These are phyloP conservation scores for Boleophthalmus pectinirostris DNA, from an alignment of 2,113 vertebrate genomes.

Conservation along the genomic window DNA sequence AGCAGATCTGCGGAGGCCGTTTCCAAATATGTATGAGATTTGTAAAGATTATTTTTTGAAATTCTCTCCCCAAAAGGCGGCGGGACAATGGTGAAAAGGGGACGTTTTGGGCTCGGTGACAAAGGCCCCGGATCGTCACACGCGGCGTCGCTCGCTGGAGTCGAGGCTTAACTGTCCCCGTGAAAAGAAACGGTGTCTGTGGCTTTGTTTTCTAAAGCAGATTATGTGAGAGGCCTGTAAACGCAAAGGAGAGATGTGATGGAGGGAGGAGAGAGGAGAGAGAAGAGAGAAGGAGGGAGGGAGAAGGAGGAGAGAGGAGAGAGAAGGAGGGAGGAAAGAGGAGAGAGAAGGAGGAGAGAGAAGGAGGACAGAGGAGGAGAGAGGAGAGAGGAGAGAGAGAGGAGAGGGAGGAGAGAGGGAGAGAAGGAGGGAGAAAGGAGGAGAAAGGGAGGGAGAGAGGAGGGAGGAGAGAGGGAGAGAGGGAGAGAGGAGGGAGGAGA, in stretches of 20 bases:
- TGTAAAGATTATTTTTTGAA: constrained; percentile 42
- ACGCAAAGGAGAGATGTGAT: constrained; percentile 42
- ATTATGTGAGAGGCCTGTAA: constrained; percentile 72
- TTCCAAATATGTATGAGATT: constrained; percentile 43
- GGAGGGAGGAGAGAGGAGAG: constrained; percentile 18
- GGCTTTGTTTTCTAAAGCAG: constrained; percentile 70
- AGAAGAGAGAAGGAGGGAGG: too few relatives aligned
- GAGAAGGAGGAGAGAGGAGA: too few relatives aligned
- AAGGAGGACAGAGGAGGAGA: neutral
- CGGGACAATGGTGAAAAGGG: constrained; percentile 54
- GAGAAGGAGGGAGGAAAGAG: too few relatives aligned
- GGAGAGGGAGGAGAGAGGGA: neutral
- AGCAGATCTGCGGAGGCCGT: constrained; percentile 8
- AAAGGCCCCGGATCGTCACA: constrained; percentile 53
- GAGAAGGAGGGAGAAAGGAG: neutral
- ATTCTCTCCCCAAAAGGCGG: constrained; percentile 51
- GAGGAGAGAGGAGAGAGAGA: neutral
- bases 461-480: too few relatives aligned
- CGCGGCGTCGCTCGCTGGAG: constrained; percentile 57
- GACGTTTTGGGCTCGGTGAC: constrained; percentile 49
- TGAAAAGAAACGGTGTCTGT: constrained; percentile 65
- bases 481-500: too few relatives aligned
- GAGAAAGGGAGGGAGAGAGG: too few relatives aligned
- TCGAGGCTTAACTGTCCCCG: constrained; percentile 57
- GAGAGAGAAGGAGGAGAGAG: too few relatives aligned